Base-by-base conservation (phyloP, 2,888 invertebrate species). In the Drosophila eohydei region DNA sequence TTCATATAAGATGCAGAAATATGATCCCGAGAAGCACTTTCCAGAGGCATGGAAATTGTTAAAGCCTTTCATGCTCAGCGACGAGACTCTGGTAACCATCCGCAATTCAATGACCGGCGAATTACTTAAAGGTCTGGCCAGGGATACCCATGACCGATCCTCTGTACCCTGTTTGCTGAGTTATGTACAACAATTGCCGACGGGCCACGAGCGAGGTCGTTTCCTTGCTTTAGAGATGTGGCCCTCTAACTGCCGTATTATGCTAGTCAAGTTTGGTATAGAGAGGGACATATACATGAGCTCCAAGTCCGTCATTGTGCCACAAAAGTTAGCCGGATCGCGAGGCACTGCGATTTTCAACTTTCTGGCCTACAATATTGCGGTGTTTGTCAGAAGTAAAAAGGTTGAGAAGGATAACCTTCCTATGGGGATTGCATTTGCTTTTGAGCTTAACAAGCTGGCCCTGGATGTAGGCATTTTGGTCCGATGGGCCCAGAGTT, bases 201-300 rank as follows among this genome's bases (percentile, higher is more conserved):
- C 97, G 93, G 98, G 98, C 83, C 95, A 96, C 95, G 98, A 98
- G 93, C 94, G 95, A 57, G 98, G 99, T 57, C 97, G 97, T 93
- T 98, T 97, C 92, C 93, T 99, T 91, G 99, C 99, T 0, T 94
- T 99, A 86, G 99, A 99, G 93, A 95, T 99, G 91, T 99, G 99
- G 67, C 99, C 99, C 32, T 98, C 98, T n/a, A 99, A 99, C 93
- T 99, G 99, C 94, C 95, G 99, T 76, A 98, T 99, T 3, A 94
- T 99, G 78, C 94, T 98, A 67, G 97, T 99, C 90, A 96, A 96
- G 79, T 94, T 98, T 88, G 86, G 89, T 52, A 95, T 96, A 59
- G 95, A 95, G 62, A 95, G 95, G 65, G 95, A 96, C 83, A 97
- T 97, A 88, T 96, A 97, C 88, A 98, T 98, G 97, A 96, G 97